These are phyloP conservation scores for Blennius ocellaris DNA, from an alignment of 2,113 vertebrate genomes.

Conservation along the genomic window DNA sequence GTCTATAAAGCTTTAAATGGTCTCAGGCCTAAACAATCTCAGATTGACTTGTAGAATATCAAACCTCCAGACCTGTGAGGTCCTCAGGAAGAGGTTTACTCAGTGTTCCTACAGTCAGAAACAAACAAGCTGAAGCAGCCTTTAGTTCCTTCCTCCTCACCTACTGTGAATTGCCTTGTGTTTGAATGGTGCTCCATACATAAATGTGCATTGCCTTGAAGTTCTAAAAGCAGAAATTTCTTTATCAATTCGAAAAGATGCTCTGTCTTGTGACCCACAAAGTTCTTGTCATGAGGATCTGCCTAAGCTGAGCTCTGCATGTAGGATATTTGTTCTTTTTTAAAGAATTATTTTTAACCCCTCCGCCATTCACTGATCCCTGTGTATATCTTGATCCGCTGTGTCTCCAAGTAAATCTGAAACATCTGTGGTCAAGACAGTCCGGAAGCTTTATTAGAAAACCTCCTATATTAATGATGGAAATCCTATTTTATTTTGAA, in stretches of 20 bases:
- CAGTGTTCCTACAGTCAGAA: too few species aligned
- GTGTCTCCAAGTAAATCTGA: constrained; percentile 56
- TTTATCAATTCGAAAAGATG: not conserved
- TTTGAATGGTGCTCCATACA: too few species aligned
- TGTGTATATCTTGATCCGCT: constrained; percentile 32
- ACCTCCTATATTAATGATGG: constrained; percentile 20
- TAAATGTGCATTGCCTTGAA: too few species aligned
- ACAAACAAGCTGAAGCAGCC: too few species aligned
- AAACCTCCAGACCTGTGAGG: too few species aligned
- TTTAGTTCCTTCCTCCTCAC: too few species aligned
- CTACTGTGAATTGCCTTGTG: too few species aligned
- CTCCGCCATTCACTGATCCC: constrained; percentile 13
- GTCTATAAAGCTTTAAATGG: too few species aligned
- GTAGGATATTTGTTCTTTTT: constrained; percentile 15
- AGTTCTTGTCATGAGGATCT: not conserved
- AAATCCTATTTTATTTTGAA: constrained; percentile 50
- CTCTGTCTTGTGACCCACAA: constrained; percentile 3
- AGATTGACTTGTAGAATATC: too few species aligned
- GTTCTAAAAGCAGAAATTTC: too few species aligned
- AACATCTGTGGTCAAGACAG: constrained; percentile 46
- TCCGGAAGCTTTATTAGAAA: constrained; percentile 40
- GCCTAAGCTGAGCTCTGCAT: constrained; percentile 20
- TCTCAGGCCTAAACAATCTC: too few species aligned
- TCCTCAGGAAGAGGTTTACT: too few species aligned
- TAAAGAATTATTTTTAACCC: not conserved